Conservation (phyloP, 1,140 invertebrate species). For the Ceratoteleas bidentatus region DNA sequence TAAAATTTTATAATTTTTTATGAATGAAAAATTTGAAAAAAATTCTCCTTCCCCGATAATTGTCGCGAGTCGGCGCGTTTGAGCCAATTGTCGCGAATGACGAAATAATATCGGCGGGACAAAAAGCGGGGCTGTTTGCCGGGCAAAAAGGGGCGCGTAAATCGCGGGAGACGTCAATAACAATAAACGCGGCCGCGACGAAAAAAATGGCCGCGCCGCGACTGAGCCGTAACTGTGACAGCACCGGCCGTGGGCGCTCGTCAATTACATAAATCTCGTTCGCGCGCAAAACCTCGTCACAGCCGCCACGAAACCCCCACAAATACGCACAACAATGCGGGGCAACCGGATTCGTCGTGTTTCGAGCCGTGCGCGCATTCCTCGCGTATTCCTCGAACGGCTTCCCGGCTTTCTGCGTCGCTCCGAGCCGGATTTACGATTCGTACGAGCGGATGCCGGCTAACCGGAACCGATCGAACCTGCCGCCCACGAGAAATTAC, state of each 20-base stretch:
- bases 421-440: constrained; percentile 40
- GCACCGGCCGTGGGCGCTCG: constrained; percentile 40
- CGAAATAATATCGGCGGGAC: neutral
- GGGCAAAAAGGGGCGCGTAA: constrained; percentile 38
- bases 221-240: constrained; percentile 57
- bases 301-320: constrained; percentile 42
- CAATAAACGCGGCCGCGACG: constrained; percentile 31
- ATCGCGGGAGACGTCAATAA: constrained; percentile 45
- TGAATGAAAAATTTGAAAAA: no score
- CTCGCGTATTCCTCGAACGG: constrained; percentile 39
- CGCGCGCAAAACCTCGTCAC: constrained; percentile 48
- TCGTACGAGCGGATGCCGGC: constrained; percentile 17
- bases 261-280: constrained; percentile 59
- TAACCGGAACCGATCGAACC: constrained; percentile 43
- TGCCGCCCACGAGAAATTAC: constrained; percentile 20
- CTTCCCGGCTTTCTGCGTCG: constrained; percentile 52
- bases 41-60: no score
- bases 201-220: constrained; percentile 22
- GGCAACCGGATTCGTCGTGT: constrained; percentile 50
- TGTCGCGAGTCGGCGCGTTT: neutral
- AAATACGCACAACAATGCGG: constrained; percentile 50
- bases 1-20: no score
- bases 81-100: neutral
- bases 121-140: constrained; percentile 11
- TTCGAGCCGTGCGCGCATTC: constrained; percentile 46